Evolutionary conservation across 2,113 vertebrate genomes (phyloP).

Genomic region (Puffinus mauretanicus): DNA sequence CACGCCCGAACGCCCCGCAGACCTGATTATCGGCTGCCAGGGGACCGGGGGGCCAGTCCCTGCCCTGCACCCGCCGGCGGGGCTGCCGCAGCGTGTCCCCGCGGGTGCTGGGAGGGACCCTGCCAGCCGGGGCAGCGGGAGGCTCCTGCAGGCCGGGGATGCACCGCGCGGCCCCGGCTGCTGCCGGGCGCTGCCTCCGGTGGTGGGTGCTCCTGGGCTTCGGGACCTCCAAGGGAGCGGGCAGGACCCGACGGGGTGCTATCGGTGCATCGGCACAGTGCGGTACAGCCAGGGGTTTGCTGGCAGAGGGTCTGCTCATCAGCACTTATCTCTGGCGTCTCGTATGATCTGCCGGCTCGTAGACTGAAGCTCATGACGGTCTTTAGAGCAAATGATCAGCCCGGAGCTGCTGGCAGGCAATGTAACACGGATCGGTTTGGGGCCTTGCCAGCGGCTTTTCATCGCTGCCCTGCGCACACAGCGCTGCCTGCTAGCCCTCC

Average conservation of each 20-base stretch:
- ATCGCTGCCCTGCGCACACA: rapidly evolving
- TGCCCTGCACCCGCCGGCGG: not conserved
- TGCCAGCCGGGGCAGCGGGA: not conserved
- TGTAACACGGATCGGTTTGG: not conserved
- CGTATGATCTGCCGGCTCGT: rapidly evolving
- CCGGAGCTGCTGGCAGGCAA: rapidly evolving
- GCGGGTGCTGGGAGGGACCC: rapidly evolving
- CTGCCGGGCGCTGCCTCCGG: rapidly evolving
- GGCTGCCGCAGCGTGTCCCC: not conserved
- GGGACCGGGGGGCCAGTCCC: no score
- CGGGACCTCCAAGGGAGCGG: not conserved
- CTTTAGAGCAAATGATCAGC: not conserved
- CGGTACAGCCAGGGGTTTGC: rapidly evolving
- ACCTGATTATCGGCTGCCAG: rapidly evolving
- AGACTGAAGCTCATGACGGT: rapidly evolving
- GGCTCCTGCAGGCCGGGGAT: not conserved
- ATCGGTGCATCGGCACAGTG: not conserved
- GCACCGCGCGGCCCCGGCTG: rapidly evolving
- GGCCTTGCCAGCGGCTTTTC: not conserved
- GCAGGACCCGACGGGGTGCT: not conserved
- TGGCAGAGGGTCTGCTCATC: not conserved
- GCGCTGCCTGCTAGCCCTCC: not conserved
- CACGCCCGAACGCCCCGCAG: not conserved
- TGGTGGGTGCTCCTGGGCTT: not conserved
- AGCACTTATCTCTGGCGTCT: not conserved